These are phyloP conservation scores for Tuta absoluta DNA, from an alignment of 2,888 invertebrate species.

Conservation along the genomic window DNA sequence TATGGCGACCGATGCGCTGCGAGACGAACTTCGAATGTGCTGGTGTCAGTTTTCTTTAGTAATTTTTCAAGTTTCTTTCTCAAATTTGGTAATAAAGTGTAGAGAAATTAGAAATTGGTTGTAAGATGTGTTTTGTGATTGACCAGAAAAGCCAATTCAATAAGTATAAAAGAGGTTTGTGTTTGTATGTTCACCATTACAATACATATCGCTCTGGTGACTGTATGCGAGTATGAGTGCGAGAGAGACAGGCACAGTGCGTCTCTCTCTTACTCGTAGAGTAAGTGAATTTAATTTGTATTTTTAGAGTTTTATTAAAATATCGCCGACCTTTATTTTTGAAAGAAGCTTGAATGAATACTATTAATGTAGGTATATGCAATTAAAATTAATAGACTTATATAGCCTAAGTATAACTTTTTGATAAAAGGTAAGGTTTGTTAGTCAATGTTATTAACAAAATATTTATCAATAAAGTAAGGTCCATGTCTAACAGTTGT, in stretches of 20 bases:
- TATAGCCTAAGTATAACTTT: too few species aligned
- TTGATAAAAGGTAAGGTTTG: too few species aligned
- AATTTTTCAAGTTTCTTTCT: constrained; percentile 34
- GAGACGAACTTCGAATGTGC: constrained; percentile 66
- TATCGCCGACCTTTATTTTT: too few species aligned
- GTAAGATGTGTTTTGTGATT: constrained; percentile 40
- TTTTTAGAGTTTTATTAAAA: neutral
- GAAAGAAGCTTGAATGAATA: too few species aligned
- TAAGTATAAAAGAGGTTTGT: constrained; percentile 48
- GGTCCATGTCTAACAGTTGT: neutral
- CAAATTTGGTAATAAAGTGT: constrained; percentile 40
- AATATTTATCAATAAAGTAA: too few species aligned
- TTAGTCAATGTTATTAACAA: too few species aligned
- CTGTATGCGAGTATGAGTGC: constrained; percentile 45
- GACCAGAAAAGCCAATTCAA: constrained; percentile 50
- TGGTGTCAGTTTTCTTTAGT: constrained; percentile 56
- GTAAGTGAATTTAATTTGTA: constrained; percentile 49
- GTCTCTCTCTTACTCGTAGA: constrained; percentile 60
- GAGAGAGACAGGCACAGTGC: constrained; percentile 56
- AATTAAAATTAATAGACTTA: too few species aligned
- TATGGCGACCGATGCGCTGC: constrained; percentile 74
- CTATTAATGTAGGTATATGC: too few species aligned
- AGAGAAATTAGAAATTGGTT: constrained; percentile 36
- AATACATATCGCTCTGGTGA: constrained; percentile 46
- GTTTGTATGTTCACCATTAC: constrained; percentile 68